Conservation (phyloP, 2,113 vertebrate species). For the Gorsachius goisagi region DNA sequence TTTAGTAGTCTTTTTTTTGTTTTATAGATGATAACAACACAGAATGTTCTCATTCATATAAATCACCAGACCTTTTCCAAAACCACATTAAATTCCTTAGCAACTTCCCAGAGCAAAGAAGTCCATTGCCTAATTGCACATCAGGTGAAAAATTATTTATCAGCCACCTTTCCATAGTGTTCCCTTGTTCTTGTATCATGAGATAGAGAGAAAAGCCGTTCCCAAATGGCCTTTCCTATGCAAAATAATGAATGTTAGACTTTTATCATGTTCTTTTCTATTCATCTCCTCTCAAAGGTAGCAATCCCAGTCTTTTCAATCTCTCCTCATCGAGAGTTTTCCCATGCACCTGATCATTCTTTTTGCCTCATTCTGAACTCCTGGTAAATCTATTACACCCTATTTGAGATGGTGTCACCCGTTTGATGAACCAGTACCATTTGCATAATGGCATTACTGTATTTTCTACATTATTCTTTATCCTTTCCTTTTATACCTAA, state of each 20-base stretch:
- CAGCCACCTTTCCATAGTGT: background rate
- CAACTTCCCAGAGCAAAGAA: background rate
- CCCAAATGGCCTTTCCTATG: background rate
- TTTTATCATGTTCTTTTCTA: slow-evolving; percentile 21
- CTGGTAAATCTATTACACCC: slow-evolving; percentile 13
- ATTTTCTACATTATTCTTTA: slow-evolving; percentile 8
- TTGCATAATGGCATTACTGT: slow-evolving; percentile 20
- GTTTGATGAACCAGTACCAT: background rate
- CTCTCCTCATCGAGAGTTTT: slow-evolving; percentile 1
- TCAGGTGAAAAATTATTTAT: slow-evolving; percentile 9
- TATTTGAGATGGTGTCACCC: background rate
- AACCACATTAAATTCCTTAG: background rate
- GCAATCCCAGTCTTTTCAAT: slow-evolving; percentile 28
- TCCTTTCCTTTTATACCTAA: background rate
- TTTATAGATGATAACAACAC: background rate
- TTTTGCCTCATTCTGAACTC: slow-evolving; percentile 14
- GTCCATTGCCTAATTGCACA: background rate
- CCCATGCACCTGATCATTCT: background rate
- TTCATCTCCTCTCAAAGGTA: background rate
- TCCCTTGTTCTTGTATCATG: background rate
- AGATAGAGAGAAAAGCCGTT: background rate
- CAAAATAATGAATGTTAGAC: slow-evolving; percentile 37
- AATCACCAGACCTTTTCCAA: background rate
- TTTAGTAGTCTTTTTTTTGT: background rate
- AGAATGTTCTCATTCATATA: background rate